Evolutionary conservation across 2,797 vertebrate species (phyloP).

Genomic region (Microctenopoma lineatum): DNA sequence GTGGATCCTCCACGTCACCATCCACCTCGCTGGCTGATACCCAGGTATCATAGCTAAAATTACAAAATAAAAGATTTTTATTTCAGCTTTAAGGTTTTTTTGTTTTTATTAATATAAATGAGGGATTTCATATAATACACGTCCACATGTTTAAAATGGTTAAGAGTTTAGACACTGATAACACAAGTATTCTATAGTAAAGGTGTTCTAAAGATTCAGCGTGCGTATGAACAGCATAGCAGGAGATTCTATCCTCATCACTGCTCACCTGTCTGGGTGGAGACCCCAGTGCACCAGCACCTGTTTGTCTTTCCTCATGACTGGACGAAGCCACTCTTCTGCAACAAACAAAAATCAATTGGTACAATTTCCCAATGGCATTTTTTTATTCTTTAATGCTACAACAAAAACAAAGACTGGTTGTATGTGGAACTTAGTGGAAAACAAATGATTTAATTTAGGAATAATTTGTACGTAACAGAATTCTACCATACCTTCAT

Average conservation of each 20-base stretch:
- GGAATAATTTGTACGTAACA: background rate
- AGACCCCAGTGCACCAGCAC: slow-evolving; percentile 96
- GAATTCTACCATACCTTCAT: slow-evolving; percentile 87
- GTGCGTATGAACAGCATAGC: too few species aligned
- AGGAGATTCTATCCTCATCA: background rate
- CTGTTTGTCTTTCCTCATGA: slow-evolving; percentile 96
- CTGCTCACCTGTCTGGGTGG: slow-evolving; percentile 92
- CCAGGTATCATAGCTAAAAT: slow-evolving; percentile 94
- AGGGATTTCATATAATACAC: too few species aligned
- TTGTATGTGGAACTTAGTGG: too few species aligned
- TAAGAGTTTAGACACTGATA: background rate
- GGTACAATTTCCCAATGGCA: too few species aligned
- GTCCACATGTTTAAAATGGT: background rate
- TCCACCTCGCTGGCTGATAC: slow-evolving; percentile 91
- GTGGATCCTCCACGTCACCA: slow-evolving; percentile 92
- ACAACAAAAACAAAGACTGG: too few species aligned
- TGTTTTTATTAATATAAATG: too few species aligned
- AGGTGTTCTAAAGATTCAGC: too few species aligned
- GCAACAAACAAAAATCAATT: slow-evolving; percentile 60
- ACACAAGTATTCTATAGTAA: background rate
- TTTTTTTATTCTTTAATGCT: too few species aligned
- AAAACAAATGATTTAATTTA: too few species aligned
- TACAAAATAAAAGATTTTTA: background rate
- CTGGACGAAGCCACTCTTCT: slow-evolving; percentile 98
- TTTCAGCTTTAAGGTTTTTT: too few species aligned